Percentiles rank a stretch among this genome's conserved stretches.
Evolutionary conservation across 1,140 invertebrate species (phyloP).

Genomic region (Drosophila melanica): DNA sequence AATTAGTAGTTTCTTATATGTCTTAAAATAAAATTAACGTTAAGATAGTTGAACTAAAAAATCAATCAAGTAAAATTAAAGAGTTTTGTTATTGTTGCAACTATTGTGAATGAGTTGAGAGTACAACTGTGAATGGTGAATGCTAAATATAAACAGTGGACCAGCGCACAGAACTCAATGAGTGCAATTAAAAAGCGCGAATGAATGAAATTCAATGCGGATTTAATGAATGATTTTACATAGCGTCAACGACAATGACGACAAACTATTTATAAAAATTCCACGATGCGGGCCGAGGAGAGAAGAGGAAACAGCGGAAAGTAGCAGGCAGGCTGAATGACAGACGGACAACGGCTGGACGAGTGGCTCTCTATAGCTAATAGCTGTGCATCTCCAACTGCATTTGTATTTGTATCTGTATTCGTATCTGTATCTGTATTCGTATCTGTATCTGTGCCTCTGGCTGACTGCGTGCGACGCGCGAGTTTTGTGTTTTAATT

Average conservation of each 20-base stretch:
- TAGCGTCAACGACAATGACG: conserved; percentile 47
- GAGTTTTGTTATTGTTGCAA: background rate
- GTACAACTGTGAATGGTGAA: background rate
- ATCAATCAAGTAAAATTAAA: no score
- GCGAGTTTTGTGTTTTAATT: conserved; percentile 77
- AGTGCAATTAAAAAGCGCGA: conserved; percentile 66
- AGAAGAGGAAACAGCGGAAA: background rate
- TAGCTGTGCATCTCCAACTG: conserved; percentile 9
- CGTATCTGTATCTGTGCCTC: conserved; percentile 27
- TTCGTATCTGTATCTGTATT: conserved; percentile 10
- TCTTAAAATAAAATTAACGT: no score
- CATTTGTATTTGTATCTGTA: conserved; percentile 23
- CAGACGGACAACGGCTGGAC: conserved; percentile 12
- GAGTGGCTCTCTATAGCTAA: background rate
- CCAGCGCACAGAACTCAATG: conserved; percentile 23
- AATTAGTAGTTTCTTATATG: no score
- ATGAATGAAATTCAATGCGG: conserved; percentile 75
- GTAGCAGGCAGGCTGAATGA: background rate
- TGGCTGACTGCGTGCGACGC: conserved; percentile 33
- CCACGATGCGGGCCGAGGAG: conserved; percentile 37
- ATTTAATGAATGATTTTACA: conserved; percentile 78
- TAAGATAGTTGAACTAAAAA: no score
- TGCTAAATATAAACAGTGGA: conserved; percentile 35
- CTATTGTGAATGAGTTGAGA: conserved; percentile 6
- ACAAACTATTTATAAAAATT: conserved; percentile 71